Conservation (phyloP, 2,888 invertebrate genomes). For the Elegia similella region DNA sequence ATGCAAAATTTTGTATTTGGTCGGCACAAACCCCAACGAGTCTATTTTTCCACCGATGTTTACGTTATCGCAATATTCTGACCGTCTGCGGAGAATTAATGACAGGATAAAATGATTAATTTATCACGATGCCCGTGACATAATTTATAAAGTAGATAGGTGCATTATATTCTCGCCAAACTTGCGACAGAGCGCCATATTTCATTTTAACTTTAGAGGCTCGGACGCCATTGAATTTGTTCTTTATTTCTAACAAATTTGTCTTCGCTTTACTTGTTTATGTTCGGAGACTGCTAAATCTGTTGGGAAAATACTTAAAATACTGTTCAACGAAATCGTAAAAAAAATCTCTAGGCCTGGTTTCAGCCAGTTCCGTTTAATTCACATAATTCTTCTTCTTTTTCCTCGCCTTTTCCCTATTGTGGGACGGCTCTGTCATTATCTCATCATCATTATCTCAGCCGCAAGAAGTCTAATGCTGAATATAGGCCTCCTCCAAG, state of each 20-base stretch:
- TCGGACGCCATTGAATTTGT: conserved; percentile 8
- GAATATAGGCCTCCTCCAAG: too few relatives aligned
- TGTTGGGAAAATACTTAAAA: not conserved
- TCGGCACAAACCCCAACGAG: not conserved
- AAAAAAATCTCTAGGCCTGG: too few relatives aligned
- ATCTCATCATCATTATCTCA: too few relatives aligned
- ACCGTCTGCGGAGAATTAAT: conserved; percentile 28
- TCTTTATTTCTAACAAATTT: not conserved
- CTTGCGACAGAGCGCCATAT: conserved; percentile 24
- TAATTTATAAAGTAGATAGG: conserved; percentile 31
- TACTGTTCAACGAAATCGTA: too few relatives aligned
- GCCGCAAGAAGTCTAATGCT: too few relatives aligned
- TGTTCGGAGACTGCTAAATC: conserved; percentile 10
- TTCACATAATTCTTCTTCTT: too few relatives aligned
- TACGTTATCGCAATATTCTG: conserved; percentile 27
- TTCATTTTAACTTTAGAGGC: conserved; percentile 23
- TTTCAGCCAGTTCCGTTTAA: too few relatives aligned
- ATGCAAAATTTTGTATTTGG: not conserved
- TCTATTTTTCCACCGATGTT: conserved; percentile 22
- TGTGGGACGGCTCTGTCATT: too few relatives aligned
- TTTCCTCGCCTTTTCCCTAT: too few relatives aligned
- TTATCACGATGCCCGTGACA: conserved; percentile 30
- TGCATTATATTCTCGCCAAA: conserved; percentile 29
- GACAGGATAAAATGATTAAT: conserved; percentile 28
- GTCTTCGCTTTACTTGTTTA: conserved; percentile 5